These are phyloP conservation scores for Apodemus agrarius DNA, from an alignment of 2,797 vertebrate species.

Conservation along the genomic window DNA sequence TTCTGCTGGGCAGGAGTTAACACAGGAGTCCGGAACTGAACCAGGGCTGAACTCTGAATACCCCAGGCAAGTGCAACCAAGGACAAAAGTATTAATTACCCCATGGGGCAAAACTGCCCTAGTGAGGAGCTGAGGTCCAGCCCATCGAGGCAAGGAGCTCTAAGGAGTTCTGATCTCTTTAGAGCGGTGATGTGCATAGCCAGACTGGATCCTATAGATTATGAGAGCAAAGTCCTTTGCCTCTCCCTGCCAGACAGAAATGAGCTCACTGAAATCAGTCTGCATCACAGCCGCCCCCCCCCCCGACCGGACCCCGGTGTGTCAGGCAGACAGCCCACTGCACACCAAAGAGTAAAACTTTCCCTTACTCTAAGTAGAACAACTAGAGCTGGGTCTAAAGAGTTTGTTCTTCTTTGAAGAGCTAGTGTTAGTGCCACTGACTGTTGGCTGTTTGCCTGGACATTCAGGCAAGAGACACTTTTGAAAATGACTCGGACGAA, in stretches of 20 bases:
- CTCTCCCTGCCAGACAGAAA: not conserved
- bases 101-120: not conserved
- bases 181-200: not conserved
- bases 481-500: not conserved
- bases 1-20: no score
- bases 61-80: not conserved
- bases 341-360: not conserved
- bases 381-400: not conserved
- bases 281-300: not conserved
- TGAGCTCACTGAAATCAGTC: not conserved
- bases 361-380: not conserved
- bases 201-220: not conserved
- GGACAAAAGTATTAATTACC: not conserved
- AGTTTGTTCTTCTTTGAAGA: not conserved
- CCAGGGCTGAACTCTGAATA: not conserved
- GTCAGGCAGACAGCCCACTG: not conserved
- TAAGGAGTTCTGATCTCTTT: not conserved
- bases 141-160: not conserved
- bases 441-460: not conserved
- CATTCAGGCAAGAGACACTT: not conserved
- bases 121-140: not conserved
- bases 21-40: not conserved
- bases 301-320: not conserved
- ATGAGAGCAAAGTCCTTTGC: slow-evolving; percentile 16
- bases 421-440: not conserved